These are phyloP conservation scores for Scaptomyza graminum DNA, from an alignment of 1,140 invertebrate genomes.

Conservation along the genomic window DNA sequence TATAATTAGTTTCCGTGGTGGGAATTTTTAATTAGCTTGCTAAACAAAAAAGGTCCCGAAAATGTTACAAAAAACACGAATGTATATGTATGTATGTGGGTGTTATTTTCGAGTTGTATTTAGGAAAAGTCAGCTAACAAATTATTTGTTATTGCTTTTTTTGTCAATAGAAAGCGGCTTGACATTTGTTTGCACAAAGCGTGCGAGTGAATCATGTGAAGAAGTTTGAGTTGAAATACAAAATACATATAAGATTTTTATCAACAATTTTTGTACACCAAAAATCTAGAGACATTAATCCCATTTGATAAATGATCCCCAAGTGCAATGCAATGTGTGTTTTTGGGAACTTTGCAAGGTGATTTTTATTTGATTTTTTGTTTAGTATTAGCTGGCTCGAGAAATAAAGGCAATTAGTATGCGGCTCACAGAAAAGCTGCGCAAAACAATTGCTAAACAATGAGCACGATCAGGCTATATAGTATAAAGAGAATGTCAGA, in stretches of 20 bases:
- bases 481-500: constrained; percentile 15
- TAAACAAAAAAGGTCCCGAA: constrained; percentile 48
- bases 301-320: constrained; percentile 54
- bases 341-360: constrained; percentile 49
- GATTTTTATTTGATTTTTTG: constrained; percentile 64
- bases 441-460: constrained; percentile 73
- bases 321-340: constrained; percentile 41
- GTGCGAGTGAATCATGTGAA: constrained; percentile 19
- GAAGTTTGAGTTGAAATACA: background rate
- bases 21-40: constrained; percentile 64
- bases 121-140: constrained; percentile 22
- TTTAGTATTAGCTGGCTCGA: constrained; percentile 28
- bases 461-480: constrained; percentile 64
- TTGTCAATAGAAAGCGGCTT: constrained; percentile 42
- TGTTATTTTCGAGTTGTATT: constrained; percentile 3
- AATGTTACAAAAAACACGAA: constrained; percentile 42
- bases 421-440: constrained; percentile 65
- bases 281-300: constrained; percentile 59
- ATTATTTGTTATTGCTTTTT: background rate
- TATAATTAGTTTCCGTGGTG: constrained; percentile 70
- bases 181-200: constrained; percentile 22
- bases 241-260: constrained; percentile 1
- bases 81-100: constrained; percentile 9
- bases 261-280: background rate
- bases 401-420: constrained; percentile 53